A percentile compares a stretch with the other conserved stretches of the same genome.
Conservation (phyloP, 2,888 invertebrate species). For the Eretmocerus hayati region DNA sequence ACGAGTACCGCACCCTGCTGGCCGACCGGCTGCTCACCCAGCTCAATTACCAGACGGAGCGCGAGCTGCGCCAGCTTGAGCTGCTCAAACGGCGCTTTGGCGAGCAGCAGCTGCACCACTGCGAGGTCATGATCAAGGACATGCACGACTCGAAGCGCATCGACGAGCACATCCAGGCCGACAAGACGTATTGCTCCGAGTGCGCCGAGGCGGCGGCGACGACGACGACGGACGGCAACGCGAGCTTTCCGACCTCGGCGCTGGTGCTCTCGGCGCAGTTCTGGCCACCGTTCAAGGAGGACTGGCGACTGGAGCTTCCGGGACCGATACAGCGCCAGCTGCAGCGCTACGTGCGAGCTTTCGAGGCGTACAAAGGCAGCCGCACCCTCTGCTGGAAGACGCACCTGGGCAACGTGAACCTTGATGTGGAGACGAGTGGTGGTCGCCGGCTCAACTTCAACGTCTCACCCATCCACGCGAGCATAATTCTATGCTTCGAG, state of each 20-base stretch:
- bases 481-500: slow-evolving; percentile 90
- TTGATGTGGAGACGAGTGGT: slow-evolving; percentile 83
- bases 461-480: slow-evolving; percentile 89
- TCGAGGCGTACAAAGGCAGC: slow-evolving; percentile 86
- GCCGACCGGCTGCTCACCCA: slow-evolving; percentile 83
- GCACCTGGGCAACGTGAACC: slow-evolving; percentile 83
- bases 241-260: slow-evolving; percentile 65
- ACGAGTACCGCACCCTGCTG: slow-evolving; percentile 90
- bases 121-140: slow-evolving; percentile 98
- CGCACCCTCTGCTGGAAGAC: slow-evolving; percentile 90
- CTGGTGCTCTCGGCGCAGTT: slow-evolving; percentile 97
- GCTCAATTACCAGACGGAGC: slow-evolving; percentile 79
- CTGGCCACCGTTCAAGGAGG: slow-evolving; percentile 96
- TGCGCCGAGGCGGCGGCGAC: too few relatives aligned
- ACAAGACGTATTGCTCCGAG: slow-evolving; percentile 33
- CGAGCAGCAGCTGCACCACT: slow-evolving; percentile 90
- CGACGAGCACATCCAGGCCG: slow-evolving; percentile 73
- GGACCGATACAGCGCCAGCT: slow-evolving; percentile 71
- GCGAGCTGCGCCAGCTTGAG: slow-evolving; percentile 88
- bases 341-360: slow-evolving; percentile 79
- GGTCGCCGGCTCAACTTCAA: slow-evolving; percentile 71
- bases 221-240: too few relatives aligned
- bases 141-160: slow-evolving; percentile 92
- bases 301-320: slow-evolving; percentile 77
- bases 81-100: slow-evolving; percentile 90